Evolutionary conservation across 2,113 vertebrate genomes (phyloP).

Genomic region (Catharus bicknelli): DNA sequence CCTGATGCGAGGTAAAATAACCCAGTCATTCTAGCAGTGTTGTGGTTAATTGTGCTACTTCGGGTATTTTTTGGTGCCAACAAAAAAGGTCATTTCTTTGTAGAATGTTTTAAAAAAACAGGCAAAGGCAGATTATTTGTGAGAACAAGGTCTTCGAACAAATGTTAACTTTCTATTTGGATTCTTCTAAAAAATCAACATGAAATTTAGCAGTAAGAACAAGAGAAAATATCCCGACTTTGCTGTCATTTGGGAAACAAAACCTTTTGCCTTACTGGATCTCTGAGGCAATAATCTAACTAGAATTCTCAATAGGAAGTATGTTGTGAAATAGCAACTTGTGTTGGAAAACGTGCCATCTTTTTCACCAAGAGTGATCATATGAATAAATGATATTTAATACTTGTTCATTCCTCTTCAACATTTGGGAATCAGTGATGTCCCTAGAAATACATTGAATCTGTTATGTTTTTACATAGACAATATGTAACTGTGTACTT

Average conservation of each 20-base stretch:
- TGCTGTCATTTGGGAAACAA: not conserved
- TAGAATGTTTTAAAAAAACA: not conserved
- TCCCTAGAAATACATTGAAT: not conserved
- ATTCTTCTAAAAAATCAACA: not conserved
- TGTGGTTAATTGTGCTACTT: not conserved
- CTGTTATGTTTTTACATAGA: not conserved
- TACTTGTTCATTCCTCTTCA: not conserved
- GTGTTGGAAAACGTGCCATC: not conserved
- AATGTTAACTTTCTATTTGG: not conserved
- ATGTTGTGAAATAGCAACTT: not conserved
- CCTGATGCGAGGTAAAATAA: conserved; percentile 81
- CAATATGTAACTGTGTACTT: not conserved
- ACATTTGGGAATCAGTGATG: not conserved
- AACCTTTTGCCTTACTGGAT: not conserved
- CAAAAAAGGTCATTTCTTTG: not conserved
- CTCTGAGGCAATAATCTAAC: not conserved
- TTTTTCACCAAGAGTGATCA: not conserved
- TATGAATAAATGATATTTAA: not conserved
- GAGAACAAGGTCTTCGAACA: not conserved
- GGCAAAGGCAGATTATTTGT: not conserved
- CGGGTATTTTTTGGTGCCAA: not conserved
- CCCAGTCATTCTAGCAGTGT: not conserved
- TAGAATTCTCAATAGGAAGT: not conserved
- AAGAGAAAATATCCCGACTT: not conserved
- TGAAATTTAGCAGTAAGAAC: not conserved